Base-by-base conservation (phyloP, 1,140 invertebrate genomes). In the Drosophila mojavensis region DNA sequence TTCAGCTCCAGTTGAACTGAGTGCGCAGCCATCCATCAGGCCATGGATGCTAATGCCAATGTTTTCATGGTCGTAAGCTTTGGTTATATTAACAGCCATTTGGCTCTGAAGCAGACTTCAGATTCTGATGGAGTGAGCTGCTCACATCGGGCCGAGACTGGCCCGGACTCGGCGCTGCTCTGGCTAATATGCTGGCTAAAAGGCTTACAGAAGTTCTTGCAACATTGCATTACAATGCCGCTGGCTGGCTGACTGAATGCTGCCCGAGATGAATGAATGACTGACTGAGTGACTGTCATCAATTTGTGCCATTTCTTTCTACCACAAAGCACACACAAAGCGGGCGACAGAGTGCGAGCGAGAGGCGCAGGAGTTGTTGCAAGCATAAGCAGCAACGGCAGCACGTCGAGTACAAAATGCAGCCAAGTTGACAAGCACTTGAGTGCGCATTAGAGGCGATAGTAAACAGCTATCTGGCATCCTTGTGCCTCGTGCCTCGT, bases 341-440 rank as follows among this genome's bases (percentile, higher is more conserved):
- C 0, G 10, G 13, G 20, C 3, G 11, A 5, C 9, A 24, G 24
- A 17, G 20, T 2, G 11, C 13, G 20, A 50, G 48, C 3, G 11
- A 26, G 15, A 26, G 48, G 0, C 0, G 20, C 9, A 24, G 43
- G 6, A n/a, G 43, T 15, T 15, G 26, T 53, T 67, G 69, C 67
- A 67, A 53, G 45, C 62, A 63, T 13, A 55, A 39, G 39, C 2
- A 15, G 17, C n/a, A 41, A 43, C 15, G 39, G 33, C 5, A 56
- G 20, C 50, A 47, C 48, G 56, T 50, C 26, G 55, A 68, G 59
- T 30, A 74, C 75, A 33, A 75, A 75, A 78, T 66, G 68, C 78
- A 80, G 55, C 47, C 78, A 75, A 86, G 79, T 88, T 88, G 84
- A 88, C 83, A 79, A 68, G 79, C 80, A 79, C 84, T 86, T 88